These are phyloP conservation scores for Aphelenchoides besseyi DNA, from an alignment of 1,140 invertebrate species.

Conservation along the genomic window DNA sequence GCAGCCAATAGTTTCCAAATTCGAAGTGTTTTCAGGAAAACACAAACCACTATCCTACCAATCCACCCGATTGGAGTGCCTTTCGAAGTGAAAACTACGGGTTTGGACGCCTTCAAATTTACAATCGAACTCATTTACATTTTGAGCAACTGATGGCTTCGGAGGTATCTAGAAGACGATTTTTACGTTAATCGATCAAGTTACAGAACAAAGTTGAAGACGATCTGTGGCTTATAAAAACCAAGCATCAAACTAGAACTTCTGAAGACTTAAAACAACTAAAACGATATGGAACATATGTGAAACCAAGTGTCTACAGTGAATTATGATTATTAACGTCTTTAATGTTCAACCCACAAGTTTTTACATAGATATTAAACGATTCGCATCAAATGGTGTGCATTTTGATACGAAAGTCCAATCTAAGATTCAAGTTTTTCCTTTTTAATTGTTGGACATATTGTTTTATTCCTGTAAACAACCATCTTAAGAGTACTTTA, in stretches of 20 bases:
- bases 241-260: neutral
- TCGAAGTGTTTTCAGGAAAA: slow-evolving; percentile 33
- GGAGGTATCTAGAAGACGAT: slow-evolving; percentile 10
- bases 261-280: slow-evolving; percentile 1
- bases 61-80: slow-evolving; percentile 74
- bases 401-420: too few species aligned
- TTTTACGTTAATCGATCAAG: neutral
- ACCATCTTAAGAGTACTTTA: too few species aligned
- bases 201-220: slow-evolving; percentile 8
- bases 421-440: too few species aligned
- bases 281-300: slow-evolving; percentile 11
- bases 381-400: too few species aligned
- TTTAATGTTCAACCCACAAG: too few species aligned
- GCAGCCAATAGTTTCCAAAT: neutral
- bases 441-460: too few species aligned
- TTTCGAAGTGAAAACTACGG: slow-evolving; percentile 85
- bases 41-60: slow-evolving; percentile 61
- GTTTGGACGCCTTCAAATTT: slow-evolving; percentile 64
- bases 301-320: too few species aligned
- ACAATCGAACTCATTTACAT: slow-evolving; percentile 46
- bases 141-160: slow-evolving; percentile 46
- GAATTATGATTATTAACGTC: too few species aligned
- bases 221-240: slow-evolving; percentile 10
- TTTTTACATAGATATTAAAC: too few species aligned
- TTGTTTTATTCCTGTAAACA: too few species aligned